phyloP scores from a whole-genome alignment of 2,888 invertebrate genomes.

The Rotaria sp. region DNA sequence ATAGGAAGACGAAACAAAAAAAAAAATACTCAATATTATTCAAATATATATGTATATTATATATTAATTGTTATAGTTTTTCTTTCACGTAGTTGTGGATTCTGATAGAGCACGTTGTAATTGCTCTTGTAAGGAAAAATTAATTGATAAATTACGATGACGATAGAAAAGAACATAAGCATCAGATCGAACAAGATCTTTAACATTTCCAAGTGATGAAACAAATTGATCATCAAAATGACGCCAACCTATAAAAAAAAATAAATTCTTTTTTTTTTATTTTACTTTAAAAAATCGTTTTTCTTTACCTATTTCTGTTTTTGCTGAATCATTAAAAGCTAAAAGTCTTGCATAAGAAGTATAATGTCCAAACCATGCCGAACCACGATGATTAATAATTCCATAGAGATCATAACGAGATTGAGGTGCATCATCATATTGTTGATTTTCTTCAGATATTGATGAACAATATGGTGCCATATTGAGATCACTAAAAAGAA shows the following conservation, averaged over 20 bases:
- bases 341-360: constrained; percentile 56
- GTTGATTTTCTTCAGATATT: constrained; percentile 39
- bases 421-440: constrained; percentile 43
- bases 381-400: constrained; percentile 58
- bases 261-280: not conserved
- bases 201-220: not conserved
- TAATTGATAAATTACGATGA: not conserved
- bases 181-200: constrained; percentile 30
- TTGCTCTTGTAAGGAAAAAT: not conserved
- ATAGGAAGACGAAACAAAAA: not conserved
- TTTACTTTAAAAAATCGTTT: not conserved
- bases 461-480: constrained; percentile 42
- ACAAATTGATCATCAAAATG: constrained; percentile 36
- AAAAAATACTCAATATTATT: not conserved
- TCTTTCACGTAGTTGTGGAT: not conserved
- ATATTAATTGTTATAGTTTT: not conserved
- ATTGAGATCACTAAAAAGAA: constrained; percentile 12
- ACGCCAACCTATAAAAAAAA: constrained; percentile 23
- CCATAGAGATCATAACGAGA: constrained; percentile 59
- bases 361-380: constrained; percentile 59
- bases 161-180: constrained; percentile 39
- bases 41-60: not conserved
- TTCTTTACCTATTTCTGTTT: constrained; percentile 53
- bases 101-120: not conserved
- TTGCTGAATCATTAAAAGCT: constrained; percentile 45